Conservation (phyloP, 2,113 vertebrate species). For the Hyperopisus bebe region DNA sequence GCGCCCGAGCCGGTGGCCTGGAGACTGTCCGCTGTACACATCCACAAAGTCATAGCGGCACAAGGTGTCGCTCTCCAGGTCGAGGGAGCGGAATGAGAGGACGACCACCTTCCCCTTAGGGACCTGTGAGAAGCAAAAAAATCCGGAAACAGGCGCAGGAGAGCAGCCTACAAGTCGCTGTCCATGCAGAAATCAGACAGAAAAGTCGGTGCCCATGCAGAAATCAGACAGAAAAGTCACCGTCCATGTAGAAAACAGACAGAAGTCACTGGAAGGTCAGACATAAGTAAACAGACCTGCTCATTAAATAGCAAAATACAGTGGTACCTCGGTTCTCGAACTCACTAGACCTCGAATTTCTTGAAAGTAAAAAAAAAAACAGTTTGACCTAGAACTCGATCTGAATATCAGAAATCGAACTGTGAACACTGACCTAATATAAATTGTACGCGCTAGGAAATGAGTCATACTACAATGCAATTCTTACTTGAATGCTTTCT, state of each 20-base stretch:
- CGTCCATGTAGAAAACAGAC: too few relatives aligned
- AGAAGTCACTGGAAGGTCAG: not conserved
- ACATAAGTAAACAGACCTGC: not conserved
- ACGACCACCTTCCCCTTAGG: conserved; percentile 91
- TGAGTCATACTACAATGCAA: too few relatives aligned
- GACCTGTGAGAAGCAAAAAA: conserved; percentile 61
- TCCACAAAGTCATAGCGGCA: conserved; percentile 96
- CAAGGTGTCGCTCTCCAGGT: conserved; percentile 85
- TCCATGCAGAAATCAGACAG: not conserved
- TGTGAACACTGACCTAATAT: too few relatives aligned
- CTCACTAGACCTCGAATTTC: too few relatives aligned
- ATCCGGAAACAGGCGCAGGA: not conserved
- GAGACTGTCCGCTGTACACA: conserved; percentile 78
- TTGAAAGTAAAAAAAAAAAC: too few relatives aligned
- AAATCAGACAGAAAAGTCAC: too few relatives aligned
- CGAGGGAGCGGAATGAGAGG: conserved; percentile 83
- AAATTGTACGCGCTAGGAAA: too few relatives aligned
- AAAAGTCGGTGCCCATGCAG: too few relatives aligned
- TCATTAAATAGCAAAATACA: not conserved
- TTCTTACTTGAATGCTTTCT: too few relatives aligned
- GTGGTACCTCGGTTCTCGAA: too few relatives aligned
- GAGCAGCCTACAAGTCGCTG: not conserved
- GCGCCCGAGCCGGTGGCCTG: conserved; percentile 80
- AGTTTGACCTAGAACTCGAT: too few relatives aligned
- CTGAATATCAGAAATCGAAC: too few relatives aligned